phyloP scores from a whole-genome alignment of 92 coral and sea anemone species.

The Phenganax subtilis region DNA sequence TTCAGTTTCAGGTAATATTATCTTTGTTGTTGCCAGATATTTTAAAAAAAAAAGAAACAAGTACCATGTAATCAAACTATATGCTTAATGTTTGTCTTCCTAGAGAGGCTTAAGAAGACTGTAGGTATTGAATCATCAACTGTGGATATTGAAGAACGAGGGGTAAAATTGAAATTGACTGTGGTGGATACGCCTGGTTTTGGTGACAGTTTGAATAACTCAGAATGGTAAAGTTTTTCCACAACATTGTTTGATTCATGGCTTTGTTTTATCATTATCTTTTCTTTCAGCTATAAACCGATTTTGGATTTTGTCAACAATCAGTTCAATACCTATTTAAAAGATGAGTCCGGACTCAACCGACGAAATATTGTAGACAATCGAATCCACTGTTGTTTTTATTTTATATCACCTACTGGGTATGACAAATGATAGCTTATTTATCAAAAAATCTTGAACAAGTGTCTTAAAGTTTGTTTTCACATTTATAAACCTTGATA shows the following conservation, averaged over 20 bases:
- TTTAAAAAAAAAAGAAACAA: neutral
- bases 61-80: neutral
- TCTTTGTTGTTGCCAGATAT: neutral
- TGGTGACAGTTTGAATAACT: slow-evolving; percentile 92
- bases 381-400: slow-evolving; percentile 92
- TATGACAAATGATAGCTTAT: neutral
- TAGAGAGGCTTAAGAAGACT: slow-evolving; percentile 74
- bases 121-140: slow-evolving; percentile 93
- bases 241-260: neutral
- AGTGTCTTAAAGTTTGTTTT: neutral
- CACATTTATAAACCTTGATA: neutral
- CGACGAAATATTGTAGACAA: slow-evolving; percentile 80
- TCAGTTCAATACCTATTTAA: slow-evolving; percentile 83
- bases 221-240: slow-evolving; percentile 59
- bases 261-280: neutral
- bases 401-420: slow-evolving; percentile 89
- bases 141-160: slow-evolving; percentile 98
- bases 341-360: slow-evolving; percentile 90
- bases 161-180: slow-evolving; percentile 82
- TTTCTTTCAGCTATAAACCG: slow-evolving; percentile 65
- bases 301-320: slow-evolving; percentile 74
- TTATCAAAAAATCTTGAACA: too few relatives aligned
- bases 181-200: slow-evolving; percentile 97
- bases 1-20: slow-evolving; percentile 63
- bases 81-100: slow-evolving; percentile 3